Evolutionary conservation across 2,888 invertebrate species (phyloP).

Genomic region (Aricia artaxerxes): DNA sequence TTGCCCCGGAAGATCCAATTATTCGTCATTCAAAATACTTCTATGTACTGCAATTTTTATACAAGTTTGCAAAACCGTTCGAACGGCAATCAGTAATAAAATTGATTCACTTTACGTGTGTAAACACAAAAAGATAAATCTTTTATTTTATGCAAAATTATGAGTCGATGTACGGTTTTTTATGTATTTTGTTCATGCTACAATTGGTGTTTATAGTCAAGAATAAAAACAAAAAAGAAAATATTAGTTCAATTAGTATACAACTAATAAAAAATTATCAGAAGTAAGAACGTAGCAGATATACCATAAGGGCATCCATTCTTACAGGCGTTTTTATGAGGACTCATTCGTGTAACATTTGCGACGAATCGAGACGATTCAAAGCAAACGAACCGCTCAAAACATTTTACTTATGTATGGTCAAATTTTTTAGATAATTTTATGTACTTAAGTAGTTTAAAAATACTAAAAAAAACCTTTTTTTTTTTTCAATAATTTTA

Average conservation of each 20-base stretch:
- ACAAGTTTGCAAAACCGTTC: neutral
- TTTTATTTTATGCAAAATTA: neutral
- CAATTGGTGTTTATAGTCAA: neutral
- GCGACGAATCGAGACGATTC: no score
- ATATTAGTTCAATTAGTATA: neutral
- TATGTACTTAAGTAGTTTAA: no score
- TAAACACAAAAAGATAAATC: neutral
- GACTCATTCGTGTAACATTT: no score
- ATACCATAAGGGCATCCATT: no score
- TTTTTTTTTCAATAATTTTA: no score
- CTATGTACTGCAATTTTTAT: neutral
- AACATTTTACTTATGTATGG: no score
- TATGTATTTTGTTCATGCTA: constrained; percentile 8
- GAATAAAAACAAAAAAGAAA: neutral
- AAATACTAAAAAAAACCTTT: no score
- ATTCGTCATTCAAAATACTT: neutral
- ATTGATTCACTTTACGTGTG: neutral
- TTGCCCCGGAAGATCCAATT: neutral
- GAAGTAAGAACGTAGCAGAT: no score
- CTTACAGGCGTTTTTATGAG: no score
- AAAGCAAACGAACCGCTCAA: no score
- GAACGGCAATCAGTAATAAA: constrained; percentile 2
- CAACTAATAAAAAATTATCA: no score
- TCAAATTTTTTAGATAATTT: no score
- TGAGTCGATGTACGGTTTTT: neutral